Percentiles rank a stretch among this genome's conserved stretches.
These are phyloP conservation scores for Hybos culiciformis DNA, from an alignment of 2,888 invertebrate species.

Conservation along the genomic window DNA sequence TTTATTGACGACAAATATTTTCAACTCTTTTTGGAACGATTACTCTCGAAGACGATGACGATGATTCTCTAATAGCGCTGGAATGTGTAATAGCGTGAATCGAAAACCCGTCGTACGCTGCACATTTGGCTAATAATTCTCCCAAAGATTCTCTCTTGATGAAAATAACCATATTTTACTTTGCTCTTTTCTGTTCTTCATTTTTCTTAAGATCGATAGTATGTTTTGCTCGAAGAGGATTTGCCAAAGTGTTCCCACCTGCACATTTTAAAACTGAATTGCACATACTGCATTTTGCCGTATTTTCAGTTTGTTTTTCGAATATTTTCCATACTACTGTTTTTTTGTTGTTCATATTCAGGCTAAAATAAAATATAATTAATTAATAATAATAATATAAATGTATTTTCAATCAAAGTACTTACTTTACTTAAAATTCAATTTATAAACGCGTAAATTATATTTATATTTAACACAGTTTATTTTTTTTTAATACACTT, in stretches of 20 bases:
- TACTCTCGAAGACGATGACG: too few relatives aligned
- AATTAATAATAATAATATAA: neutral
- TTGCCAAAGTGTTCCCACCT: conserved; percentile 3
- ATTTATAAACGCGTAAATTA: too few relatives aligned
- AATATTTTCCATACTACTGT: neutral
- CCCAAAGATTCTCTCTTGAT: conserved; percentile 1
- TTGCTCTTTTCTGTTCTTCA: conserved; percentile 3
- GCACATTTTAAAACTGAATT: conserved; percentile 3
- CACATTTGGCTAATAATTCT: conserved; percentile 3
- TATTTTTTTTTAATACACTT: too few relatives aligned
- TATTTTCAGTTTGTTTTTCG: neutral
- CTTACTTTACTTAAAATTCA: neutral
- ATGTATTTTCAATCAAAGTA: neutral
- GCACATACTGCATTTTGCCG: neutral
- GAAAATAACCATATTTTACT: neutral
- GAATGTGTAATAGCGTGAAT: conserved; percentile 5
- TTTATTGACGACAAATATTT: neutral
- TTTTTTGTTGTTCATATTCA: neutral
- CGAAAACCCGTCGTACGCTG: conserved; percentile 1
- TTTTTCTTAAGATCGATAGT: conserved; percentile 3
- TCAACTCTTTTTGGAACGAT: neutral
- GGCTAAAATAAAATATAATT: neutral
- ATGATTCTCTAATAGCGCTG: conserved; percentile 1
- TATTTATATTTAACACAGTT: too few relatives aligned
- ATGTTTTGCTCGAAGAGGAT: conserved; percentile 3